Evolutionary conservation across 2,888 invertebrate species (phyloP).

Genomic region (Ochropleura leucogaster): DNA sequence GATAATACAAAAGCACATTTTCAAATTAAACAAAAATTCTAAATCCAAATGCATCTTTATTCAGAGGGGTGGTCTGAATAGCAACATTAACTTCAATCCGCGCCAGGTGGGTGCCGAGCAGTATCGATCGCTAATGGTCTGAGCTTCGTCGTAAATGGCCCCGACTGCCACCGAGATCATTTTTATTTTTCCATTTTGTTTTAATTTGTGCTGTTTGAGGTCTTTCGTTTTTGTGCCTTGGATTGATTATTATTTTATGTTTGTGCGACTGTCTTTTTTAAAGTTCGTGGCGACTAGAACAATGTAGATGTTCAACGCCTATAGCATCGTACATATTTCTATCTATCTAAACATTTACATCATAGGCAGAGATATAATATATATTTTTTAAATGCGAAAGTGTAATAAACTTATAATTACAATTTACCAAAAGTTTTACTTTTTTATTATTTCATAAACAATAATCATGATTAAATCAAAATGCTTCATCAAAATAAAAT

Average conservation of each 20-base stretch:
- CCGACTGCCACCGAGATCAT: constrained; percentile 49
- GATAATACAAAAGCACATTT: constrained; percentile 5
- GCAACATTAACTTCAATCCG: constrained; percentile 62
- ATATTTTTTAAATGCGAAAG: too few relatives aligned
- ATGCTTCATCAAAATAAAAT: constrained; percentile 57
- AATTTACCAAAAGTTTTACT: background rate
- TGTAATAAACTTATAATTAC: background rate
- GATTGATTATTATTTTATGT: constrained; percentile 4
- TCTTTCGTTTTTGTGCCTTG: constrained; percentile 17
- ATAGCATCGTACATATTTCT: background rate
- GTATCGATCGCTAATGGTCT: constrained; percentile 63
- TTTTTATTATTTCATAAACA: constrained; percentile 28
- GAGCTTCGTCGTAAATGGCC: constrained; percentile 52
- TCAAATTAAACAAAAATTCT: constrained; percentile 19
- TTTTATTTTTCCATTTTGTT: constrained; percentile 44
- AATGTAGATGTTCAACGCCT: too few relatives aligned
- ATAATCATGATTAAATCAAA: constrained; percentile 55
- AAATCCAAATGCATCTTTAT: constrained; percentile 56
- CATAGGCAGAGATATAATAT: too few relatives aligned
- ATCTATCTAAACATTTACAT: background rate
- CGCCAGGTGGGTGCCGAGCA: constrained; percentile 62
- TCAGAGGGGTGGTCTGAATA: constrained; percentile 59
- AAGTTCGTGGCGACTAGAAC: background rate
- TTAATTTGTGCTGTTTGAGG: constrained; percentile 36
- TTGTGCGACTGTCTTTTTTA: background rate